Evolutionary conservation across 2,888 invertebrate genomes (phyloP).

Genomic region (Watsonalla cultraria): DNA sequence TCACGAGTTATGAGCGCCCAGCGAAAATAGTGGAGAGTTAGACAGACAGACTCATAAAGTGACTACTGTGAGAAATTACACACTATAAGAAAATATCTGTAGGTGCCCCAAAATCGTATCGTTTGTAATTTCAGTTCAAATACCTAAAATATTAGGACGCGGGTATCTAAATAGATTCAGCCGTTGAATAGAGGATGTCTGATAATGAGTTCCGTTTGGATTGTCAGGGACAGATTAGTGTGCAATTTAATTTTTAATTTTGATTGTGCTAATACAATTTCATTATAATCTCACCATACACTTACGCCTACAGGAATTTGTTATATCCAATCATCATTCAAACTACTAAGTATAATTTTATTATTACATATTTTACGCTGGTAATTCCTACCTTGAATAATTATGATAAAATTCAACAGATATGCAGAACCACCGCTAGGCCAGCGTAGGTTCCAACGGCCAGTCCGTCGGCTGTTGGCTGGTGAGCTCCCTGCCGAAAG

Average conservation of each 20-base stretch:
- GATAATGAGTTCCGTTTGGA: conserved; percentile 28
- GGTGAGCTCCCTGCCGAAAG: conserved; percentile 54
- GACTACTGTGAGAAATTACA: too few relatives aligned
- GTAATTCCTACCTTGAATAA: too few relatives aligned
- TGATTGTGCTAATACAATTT: background rate
- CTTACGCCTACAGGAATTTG: too few relatives aligned
- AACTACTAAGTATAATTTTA: too few relatives aligned
- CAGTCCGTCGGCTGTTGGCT: conserved; percentile 55
- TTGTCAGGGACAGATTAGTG: background rate
- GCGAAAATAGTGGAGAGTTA: too few relatives aligned
- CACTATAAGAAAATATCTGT: too few relatives aligned
- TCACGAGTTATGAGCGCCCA: too few relatives aligned
- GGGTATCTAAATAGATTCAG: background rate
- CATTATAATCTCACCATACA: conserved; percentile 3
- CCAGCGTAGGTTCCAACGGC: conserved; percentile 59
- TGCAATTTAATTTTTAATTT: background rate
- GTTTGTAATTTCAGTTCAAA: too few relatives aligned
- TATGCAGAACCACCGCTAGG: conserved; percentile 73
- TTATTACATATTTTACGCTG: too few relatives aligned
- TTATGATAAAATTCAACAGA: conserved; percentile 24
- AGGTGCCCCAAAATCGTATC: too few relatives aligned
- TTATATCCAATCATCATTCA: too few relatives aligned
- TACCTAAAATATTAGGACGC: background rate
- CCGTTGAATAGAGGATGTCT: background rate
- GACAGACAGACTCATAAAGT: too few relatives aligned